Percentiles rank a stretch among this genome's conserved stretches.
Conservation (phyloP, 1,140 invertebrate genomes). For the Littorina saxatilis region DNA sequence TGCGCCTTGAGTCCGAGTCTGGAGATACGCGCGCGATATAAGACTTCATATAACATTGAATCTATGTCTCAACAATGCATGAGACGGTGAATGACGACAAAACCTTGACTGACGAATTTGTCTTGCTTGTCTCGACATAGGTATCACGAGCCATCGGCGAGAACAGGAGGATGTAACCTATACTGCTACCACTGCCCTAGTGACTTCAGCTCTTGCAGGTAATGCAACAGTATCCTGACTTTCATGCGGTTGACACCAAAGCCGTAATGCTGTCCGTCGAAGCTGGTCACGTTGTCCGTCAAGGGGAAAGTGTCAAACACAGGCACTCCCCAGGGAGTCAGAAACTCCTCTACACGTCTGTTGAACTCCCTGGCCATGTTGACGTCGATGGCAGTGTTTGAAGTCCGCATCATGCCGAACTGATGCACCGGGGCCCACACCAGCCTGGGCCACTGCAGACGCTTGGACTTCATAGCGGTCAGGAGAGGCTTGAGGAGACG, state of each 20-base stretch:
- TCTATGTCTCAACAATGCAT: no score
- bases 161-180: no score
- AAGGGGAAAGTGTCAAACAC: slow-evolving; percentile 36
- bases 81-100: no score
- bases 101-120: no score
- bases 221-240: slow-evolving; percentile 37
- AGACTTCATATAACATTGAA: no score
- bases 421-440: not conserved
- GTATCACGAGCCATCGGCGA: no score
- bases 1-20: no score
- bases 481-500: not conserved
- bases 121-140: no score
- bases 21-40: no score
- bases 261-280: slow-evolving; percentile 43
- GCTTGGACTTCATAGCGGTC: not conserved
- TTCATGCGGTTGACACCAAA: slow-evolving; percentile 40
- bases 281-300: slow-evolving; percentile 36
- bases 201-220: slow-evolving; percentile 20
- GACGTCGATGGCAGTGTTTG: not conserved
- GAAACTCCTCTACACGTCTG: not conserved
- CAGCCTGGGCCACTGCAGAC: not conserved
- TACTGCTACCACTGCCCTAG: slow-evolving; percentile 1
- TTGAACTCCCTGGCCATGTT: not conserved
- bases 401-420: not conserved
- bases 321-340: slow-evolving; percentile 10